phyloP scores from a whole-genome alignment of 1,140 invertebrate species.

The Brachionus paranguensis region DNA sequence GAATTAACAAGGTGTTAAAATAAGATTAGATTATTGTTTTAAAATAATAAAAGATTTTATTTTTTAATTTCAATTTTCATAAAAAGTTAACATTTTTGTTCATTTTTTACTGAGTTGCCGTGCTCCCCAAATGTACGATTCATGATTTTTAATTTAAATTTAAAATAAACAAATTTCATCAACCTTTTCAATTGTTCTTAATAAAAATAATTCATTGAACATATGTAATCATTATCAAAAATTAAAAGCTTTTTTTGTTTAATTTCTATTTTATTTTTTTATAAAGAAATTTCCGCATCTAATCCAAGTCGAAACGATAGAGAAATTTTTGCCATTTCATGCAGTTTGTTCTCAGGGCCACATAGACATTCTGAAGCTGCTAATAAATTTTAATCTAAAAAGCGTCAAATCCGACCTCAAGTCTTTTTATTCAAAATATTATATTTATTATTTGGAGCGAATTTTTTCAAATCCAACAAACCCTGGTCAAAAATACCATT shows the following conservation, averaged over 20 bases:
- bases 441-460: conserved; percentile 77
- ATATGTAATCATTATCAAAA: too few relatives aligned
- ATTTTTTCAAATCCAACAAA: conserved; percentile 64
- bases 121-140: too few relatives aligned
- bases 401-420: conserved; percentile 42
- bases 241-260: neutral
- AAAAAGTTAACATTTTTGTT: too few relatives aligned
- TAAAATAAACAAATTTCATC: too few relatives aligned
- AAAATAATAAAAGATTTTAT: too few relatives aligned
- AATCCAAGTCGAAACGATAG: conserved; percentile 71
- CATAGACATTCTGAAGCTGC: conserved; percentile 59
- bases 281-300: conserved; percentile 62
- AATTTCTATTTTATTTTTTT: neutral
- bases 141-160: too few relatives aligned
- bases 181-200: too few relatives aligned
- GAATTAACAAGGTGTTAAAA: too few relatives aligned
- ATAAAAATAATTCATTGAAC: too few relatives aligned
- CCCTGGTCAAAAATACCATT: conserved; percentile 55
- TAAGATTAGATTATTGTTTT: too few relatives aligned
- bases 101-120: too few relatives aligned
- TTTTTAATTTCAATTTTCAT: too few relatives aligned
- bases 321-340: conserved; percentile 84
- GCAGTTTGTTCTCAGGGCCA: conserved; percentile 83
- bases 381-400: conserved; percentile 61
- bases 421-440: conserved; percentile 53